Evolutionary conservation across 2,797 vertebrate genomes (phyloP), one percentile per base, ranked within the genome.

Genomic region (Neoniphon sammara): DNA sequence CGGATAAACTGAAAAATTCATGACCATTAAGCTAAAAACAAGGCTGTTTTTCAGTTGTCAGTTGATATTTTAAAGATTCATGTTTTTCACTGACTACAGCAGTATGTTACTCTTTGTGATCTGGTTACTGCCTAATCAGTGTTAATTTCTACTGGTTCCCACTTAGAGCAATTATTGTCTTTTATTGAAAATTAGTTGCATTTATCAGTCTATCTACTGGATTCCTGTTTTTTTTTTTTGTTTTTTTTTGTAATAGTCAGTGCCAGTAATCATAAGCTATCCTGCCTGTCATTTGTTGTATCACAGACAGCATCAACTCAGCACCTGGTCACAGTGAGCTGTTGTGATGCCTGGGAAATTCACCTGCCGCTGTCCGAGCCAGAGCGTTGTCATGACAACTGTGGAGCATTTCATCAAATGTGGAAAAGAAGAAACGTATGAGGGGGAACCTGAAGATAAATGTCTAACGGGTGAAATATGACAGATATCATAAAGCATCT

Each of bases 261-360:
- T 49, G 49, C 20, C n/a, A 50, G 49, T 50, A 17, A 23, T 55
- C 7, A 17, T 15, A 0, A 25, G 8, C 11, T 27, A 25, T 56
- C 7, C 4, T 42, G 20, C 56, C 55, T 61, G 23, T 71, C 42
- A 36, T 71, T 17, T 71, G 47, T 36, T 47, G 0, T 14, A 42
- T 20, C 55, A 23, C 81, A 94, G 94, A 94, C 78, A 88, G 88
- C 70, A 55, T 93, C 80, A 91, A 89, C 80, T 80, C 88, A 23
- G 79, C 89, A 53, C 82, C 92, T 47, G 88, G 91, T 68, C 91
- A 91, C 67, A 88, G 89, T n/a, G 92, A 93, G 77, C 85, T 93
- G 78, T 78, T 93, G 89, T 94, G 91, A 94, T 83, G 77, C 57
- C 66, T 2, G 21, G 57, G 55, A 63, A 78, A 71, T 56, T 75